Conservation (phyloP, 2,113 vertebrate genomes). For the Cyphomyrus discorhynchus region DNA sequence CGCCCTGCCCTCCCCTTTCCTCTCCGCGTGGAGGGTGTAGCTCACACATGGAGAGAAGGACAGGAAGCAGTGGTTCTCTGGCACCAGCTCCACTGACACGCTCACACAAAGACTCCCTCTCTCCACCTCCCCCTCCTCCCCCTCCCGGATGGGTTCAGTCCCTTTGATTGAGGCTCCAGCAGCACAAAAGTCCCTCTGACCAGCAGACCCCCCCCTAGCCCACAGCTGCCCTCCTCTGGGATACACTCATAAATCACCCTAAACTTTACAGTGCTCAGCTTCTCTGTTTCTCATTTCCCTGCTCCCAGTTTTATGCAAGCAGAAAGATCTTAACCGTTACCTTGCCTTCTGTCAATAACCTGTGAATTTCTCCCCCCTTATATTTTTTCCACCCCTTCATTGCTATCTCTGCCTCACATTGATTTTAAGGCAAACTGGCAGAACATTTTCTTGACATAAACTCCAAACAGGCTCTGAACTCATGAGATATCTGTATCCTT, state of each 20-base stretch:
- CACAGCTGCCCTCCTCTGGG: neutral
- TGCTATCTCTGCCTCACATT: neutral
- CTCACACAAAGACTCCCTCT: conserved; percentile 13
- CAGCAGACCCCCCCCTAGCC: neutral
- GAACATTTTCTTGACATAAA: neutral
- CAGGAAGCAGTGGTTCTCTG: conserved; percentile 13
- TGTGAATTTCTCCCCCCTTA: neutral
- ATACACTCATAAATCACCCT: conserved; percentile 1
- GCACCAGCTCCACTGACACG: conserved; percentile 8
- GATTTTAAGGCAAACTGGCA: neutral
- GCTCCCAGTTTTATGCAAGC: neutral
- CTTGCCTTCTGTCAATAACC: neutral
- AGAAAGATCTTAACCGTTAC: neutral
- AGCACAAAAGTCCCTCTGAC: conserved; percentile 3
- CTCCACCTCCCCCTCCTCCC: neutral
- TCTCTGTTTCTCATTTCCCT: neutral
- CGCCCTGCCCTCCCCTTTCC: neutral
- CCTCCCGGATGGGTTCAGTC: neutral
- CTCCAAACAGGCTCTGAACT: neutral
- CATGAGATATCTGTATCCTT: too few relatives aligned
- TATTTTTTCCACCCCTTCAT: neutral
- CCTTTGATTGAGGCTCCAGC: neutral
- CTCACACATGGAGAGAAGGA: neutral
- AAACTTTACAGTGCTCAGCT: neutral
- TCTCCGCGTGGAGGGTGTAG: neutral